Base-by-base conservation (phyloP, 2,113 vertebrate species). In the Alosa alosa region DNA sequence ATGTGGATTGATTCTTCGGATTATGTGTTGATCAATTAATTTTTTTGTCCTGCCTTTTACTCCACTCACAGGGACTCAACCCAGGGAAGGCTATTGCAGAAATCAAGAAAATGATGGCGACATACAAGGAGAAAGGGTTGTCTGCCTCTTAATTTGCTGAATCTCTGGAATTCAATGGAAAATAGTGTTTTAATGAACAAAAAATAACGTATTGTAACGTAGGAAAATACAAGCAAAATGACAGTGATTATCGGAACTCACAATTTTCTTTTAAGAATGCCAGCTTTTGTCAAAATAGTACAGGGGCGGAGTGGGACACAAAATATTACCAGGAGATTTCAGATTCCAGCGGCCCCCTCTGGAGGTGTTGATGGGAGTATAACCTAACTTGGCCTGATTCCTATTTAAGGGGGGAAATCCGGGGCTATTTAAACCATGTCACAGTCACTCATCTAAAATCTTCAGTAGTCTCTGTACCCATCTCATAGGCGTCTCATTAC, bases 41-140 rank as follows among this genome's bases (percentile, higher is more conserved):
- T 22, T 72, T 13, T 75, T 50, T 68, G 20, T 86, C 46, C 88
- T 84, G 39, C 82, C 5, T 39, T 83, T 31, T 3, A 15, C 68
- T 75, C 31, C 31, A 36, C 11, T 36, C 25, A 39, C 0, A 99
- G 98, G 97, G 98, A 0, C 91, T 99, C 92, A 99, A 99, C 90
- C 98, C 98, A 0, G 98, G 97, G 15, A 98, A 98, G 90, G 98
- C 98, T 0, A 99, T 99, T 18, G 97, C 97, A 0, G 97, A 99
- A 93, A 99, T 99, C 92, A 99, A 99, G 94, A 99, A 98, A 91
- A 98, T 99, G 98, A 99, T 99, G 98, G 97, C 96, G 0, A 96
- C 95, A 0, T 98, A 99, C 89, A 97, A 97, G 87, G 94, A 97
- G 90, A 97, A 96, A 78, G 10, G 15, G 17, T 1, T 36, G 36